A percentile compares a stretch with the other conserved stretches of the same genome.
Evolutionary conservation across 2,888 invertebrate genomes (phyloP).

Genomic region (Eutolmus rufibarbis): DNA sequence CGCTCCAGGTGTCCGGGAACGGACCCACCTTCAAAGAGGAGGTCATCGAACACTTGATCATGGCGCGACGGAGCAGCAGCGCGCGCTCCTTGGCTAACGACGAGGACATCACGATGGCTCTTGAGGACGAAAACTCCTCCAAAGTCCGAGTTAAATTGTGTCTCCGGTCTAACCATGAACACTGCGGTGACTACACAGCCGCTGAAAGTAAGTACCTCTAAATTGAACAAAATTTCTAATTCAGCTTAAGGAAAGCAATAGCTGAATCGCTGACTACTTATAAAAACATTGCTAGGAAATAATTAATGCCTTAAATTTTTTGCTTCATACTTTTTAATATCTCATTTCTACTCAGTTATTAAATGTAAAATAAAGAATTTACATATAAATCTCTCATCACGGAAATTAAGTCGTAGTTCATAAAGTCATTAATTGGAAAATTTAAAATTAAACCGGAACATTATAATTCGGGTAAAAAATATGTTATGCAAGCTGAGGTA

Average conservation of each 20-base stretch:
- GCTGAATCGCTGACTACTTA: background rate
- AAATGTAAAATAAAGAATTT: background rate
- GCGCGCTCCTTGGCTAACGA: constrained; percentile 64
- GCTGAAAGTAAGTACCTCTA: constrained; percentile 76
- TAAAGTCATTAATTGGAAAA: background rate
- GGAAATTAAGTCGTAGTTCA: background rate
- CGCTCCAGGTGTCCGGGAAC: constrained; percentile 75
- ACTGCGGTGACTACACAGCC: constrained; percentile 83
- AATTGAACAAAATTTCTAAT: no score
- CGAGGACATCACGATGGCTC: constrained; percentile 66
- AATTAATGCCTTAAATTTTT: background rate
- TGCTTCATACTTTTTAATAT: background rate
- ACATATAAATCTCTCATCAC: background rate
- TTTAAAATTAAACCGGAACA: background rate
- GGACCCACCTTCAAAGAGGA: constrained; percentile 75
- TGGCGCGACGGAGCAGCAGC: constrained; percentile 61
- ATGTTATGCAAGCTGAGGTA: background rate
- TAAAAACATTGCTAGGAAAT: no score
- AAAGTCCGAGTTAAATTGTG: constrained; percentile 83
- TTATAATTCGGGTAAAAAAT: background rate
- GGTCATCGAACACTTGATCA: constrained; percentile 70
- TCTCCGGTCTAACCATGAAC: constrained; percentile 78
- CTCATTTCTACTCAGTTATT: background rate
- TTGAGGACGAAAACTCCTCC: constrained; percentile 68
- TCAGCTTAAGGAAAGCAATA: no score